phyloP scores from a whole-genome alignment of 2,797 vertebrate genomes.

The Liparis tanakae region DNA sequence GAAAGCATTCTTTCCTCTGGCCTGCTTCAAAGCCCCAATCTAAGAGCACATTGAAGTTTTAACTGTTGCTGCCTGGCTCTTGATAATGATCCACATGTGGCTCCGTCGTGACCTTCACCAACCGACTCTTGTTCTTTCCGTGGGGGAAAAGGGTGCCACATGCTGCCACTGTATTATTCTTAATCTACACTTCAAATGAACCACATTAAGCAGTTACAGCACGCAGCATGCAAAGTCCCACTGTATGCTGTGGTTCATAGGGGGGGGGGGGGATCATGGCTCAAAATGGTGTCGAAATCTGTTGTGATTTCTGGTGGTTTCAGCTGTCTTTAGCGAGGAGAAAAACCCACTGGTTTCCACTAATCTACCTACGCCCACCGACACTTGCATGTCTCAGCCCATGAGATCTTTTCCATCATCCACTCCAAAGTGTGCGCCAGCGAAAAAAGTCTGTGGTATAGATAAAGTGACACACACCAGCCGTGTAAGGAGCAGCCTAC shows the following conservation, averaged over 20 bases:
- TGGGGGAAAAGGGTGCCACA: conserved; percentile 62
- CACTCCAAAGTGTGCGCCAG: not conserved
- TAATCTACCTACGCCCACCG: not conserved
- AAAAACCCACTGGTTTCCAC: conserved; percentile 9
- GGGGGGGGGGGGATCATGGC: conserved; percentile 30
- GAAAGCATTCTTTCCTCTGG: conserved; percentile 62
- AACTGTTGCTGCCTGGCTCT: conserved; percentile 69
- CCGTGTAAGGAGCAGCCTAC: not conserved
- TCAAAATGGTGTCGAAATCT: conserved; percentile 22
- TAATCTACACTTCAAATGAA: conserved; percentile 49
- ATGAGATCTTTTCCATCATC: not conserved
- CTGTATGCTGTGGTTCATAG: conserved; percentile 44
- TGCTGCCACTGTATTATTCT: conserved; percentile 67
- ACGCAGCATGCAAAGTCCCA: conserved; percentile 37
- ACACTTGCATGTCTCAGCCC: not conserved
- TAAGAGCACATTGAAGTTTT: conserved; percentile 73
- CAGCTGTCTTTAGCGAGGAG: not conserved
- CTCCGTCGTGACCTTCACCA: conserved; percentile 68
- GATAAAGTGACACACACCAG: not conserved
- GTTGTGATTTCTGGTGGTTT: conserved; percentile 30
- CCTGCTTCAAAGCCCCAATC: conserved; percentile 71
- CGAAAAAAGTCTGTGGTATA: not conserved
- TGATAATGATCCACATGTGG: conserved; percentile 79
- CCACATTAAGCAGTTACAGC: conserved; percentile 48
- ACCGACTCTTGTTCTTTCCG: conserved; percentile 50